Conservation (phyloP, 2,113 vertebrate species). For the Hyperopisus bebe region DNA sequence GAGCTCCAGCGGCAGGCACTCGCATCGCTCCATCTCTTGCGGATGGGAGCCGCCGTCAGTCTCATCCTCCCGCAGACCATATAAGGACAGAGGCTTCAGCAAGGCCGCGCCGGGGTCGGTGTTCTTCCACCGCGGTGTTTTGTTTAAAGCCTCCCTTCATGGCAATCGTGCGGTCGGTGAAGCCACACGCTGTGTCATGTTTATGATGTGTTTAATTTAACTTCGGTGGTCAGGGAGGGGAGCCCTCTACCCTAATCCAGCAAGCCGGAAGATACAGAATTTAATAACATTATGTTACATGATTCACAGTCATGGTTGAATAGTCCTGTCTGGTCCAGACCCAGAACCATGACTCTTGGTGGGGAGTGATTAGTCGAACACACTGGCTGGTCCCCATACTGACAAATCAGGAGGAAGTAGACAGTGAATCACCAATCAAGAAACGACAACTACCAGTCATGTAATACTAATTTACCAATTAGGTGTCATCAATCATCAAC, state of each 20-base stretch:
- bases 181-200: background rate
- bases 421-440: background rate
- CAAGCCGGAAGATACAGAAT: background rate
- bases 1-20: background rate
- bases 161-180: background rate
- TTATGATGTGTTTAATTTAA: background rate
- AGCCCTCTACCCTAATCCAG: background rate
- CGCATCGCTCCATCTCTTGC: background rate
- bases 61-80: background rate
- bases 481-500: background rate
- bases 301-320: background rate
- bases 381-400: background rate
- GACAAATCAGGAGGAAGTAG: background rate
- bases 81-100: background rate
- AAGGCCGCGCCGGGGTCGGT: background rate
- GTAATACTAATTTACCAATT: background rate
- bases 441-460: background rate
- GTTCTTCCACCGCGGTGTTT: background rate
- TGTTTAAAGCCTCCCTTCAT: background rate
- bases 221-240: background rate
- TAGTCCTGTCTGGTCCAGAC: background rate
- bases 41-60: background rate
- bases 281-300: background rate
- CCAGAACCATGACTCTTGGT: background rate
- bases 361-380: background rate